These are phyloP conservation scores for Corythornis madagascariensis DNA, from an alignment of 2,113 vertebrate genomes.

Conservation along the genomic window DNA sequence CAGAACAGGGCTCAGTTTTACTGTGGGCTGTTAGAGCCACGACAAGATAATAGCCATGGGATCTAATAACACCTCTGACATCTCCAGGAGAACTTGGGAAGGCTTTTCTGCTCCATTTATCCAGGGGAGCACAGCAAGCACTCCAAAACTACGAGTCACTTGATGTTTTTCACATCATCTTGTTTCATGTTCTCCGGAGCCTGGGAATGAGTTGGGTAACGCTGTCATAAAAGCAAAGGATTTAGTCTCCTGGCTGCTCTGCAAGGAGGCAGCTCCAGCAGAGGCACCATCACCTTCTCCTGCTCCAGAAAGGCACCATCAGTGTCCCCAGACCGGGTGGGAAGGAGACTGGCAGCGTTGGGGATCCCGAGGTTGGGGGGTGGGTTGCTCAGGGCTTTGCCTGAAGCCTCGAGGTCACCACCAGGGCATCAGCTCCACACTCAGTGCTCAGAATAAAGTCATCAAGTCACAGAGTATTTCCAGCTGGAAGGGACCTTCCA, in stretches of 20 bases:
- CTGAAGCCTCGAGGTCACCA: no score
- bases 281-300: background rate
- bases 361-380: no score
- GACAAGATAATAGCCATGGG: background rate
- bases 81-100: background rate
- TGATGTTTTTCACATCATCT: conserved; percentile 53
- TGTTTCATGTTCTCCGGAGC: background rate
- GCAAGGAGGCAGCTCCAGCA: background rate
- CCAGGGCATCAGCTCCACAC: no score
- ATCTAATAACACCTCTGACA: background rate
- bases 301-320: background rate
- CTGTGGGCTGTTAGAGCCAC: background rate
- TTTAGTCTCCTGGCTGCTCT: background rate
- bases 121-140: background rate
- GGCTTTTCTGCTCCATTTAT: conserved; percentile 57
- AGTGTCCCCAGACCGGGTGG: background rate
- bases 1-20: background rate
- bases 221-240: background rate
- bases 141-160: background rate
- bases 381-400: no score
- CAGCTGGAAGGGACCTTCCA: no score
- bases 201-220: conserved; percentile 38
- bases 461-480: no score
- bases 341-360: no score
- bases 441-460: no score